These are phyloP conservation scores for Abramis brama DNA, from an alignment of 2,113 vertebrate genomes.

Conservation along the genomic window DNA sequence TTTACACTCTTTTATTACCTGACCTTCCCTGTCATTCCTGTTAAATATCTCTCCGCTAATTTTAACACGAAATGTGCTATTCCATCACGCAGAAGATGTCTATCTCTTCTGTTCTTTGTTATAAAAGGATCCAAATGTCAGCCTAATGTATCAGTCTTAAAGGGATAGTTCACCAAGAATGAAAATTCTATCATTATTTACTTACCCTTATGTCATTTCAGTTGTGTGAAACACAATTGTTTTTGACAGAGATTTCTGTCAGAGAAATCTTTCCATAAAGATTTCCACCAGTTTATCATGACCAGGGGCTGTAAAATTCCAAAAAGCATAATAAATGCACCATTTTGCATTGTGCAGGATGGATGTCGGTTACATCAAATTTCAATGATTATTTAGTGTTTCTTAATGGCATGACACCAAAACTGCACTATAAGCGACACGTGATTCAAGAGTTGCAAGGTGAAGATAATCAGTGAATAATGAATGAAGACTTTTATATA, in stretches of 20 bases:
- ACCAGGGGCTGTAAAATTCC: background rate
- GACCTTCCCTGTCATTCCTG: background rate
- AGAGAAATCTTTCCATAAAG: too few relatives aligned
- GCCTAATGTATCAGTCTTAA: background rate
- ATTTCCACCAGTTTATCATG: background rate
- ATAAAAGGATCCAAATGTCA: background rate
- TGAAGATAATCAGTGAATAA: background rate
- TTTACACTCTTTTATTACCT: constrained; percentile 18
- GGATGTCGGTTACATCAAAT: background rate
- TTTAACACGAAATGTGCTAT: background rate
- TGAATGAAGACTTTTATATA: background rate
- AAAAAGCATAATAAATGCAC: background rate
- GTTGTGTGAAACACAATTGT: background rate
- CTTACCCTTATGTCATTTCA: background rate
- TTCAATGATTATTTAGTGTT: background rate
- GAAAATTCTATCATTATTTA: background rate
- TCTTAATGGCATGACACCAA: background rate
- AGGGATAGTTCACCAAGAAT: background rate
- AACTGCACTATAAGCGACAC: too few relatives aligned
- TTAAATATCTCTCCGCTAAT: background rate
- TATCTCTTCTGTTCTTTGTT: background rate
- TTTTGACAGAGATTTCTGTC: background rate
- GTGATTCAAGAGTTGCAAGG: too few relatives aligned
- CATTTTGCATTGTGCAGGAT: background rate
- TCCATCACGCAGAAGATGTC: background rate